These are phyloP conservation scores for Schizopygopsis malacanthus DNA, from an alignment of 2,797 vertebrate species.

Conservation along the genomic window DNA sequence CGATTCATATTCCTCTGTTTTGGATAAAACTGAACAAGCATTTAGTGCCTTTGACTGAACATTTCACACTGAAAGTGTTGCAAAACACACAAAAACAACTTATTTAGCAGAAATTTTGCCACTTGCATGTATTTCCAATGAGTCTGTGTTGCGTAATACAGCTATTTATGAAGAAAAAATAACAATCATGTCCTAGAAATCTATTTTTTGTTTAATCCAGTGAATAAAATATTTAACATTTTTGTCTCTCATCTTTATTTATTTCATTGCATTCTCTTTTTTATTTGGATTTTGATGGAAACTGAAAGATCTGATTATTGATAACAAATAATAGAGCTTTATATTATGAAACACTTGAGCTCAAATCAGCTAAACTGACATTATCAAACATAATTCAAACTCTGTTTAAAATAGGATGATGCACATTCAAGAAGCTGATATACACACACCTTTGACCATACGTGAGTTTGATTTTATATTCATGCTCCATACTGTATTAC, in stretches of 20 bases:
- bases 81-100: neutral
- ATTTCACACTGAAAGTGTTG: neutral
- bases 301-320: neutral
- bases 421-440: neutral
- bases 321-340: neutral
- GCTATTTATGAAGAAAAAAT: neutral
- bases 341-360: neutral
- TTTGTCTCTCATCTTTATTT: neutral
- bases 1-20: neutral
- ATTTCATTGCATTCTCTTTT: neutral
- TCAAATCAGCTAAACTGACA: neutral
- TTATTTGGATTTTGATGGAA: neutral
- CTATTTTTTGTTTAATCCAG: neutral
- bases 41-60: neutral
- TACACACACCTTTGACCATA: neutral
- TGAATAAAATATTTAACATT: neutral
- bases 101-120: neutral
- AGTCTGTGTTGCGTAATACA: neutral
- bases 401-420: neutral
- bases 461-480: neutral
- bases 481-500: neutral
- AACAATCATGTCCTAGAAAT: neutral
- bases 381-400: neutral
- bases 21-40: neutral
- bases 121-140: neutral